Base-by-base conservation (phyloP, 2,888 invertebrate species). In the Lasioglossum oenotherae region DNA sequence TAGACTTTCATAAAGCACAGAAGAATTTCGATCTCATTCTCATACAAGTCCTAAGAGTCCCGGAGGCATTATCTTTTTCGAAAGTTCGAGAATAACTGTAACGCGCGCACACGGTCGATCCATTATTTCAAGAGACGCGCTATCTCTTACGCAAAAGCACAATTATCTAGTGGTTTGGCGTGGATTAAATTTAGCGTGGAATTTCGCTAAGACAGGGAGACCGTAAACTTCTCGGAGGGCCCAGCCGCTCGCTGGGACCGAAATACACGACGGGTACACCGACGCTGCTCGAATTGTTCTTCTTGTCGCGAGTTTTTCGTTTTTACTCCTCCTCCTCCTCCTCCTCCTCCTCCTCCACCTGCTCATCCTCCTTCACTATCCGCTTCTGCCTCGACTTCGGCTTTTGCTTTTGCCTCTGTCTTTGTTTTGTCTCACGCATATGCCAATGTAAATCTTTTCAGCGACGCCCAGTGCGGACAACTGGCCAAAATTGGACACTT, bases 161-260 rank as follows among this genome's bases (percentile, higher is more conserved):
- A 85, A 78, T 83, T 82, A 88, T 81, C 73, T 80, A 77, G 81
- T n/a, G 23, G 78, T 74, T 73, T 53, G 35, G 78, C 74, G 75
- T 23, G 74, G 84, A 84, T 85, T 87, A 87, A 81, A 90, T 90
- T 88, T 89, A 89, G 84, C 86, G 73, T 49, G 78, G 88, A 86
- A 88, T 86, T 82, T 88, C 75, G 78, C 81, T 83, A 88, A 86
- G 81, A 73, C 83, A 80, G 31, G 71, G 83, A 71, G 84, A 76
- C 77, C 77, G 77, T 35, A 80, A 86, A 87, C 75, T 49, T 77
- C 67, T 38, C 77, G 60, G 73, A 82, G 77, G 74, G 77, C 67
- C 69, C 74, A 78, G 80, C 49, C 74, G 60, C 35, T 69, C 57
- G 74, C 76, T 88, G 82, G 73, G 82, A 88, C 88, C 77, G 73